Conservation (phyloP, 64 coral and sea anemone genomes). For the Pocillopora damicornis region DNA sequence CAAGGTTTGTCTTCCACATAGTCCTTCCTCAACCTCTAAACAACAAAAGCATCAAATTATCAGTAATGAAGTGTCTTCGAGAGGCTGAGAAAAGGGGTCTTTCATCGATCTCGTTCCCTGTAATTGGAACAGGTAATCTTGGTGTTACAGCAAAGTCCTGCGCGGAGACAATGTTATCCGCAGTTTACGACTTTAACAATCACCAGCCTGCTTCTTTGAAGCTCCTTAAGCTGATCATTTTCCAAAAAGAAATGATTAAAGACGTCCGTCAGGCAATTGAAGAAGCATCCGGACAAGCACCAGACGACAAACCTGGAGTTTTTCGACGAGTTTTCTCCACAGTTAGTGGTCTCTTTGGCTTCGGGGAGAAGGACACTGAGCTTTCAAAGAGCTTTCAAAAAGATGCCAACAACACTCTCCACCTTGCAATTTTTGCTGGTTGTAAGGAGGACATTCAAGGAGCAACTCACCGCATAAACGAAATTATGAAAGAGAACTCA, state of each 20-base stretch:
- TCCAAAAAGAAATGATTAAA: slow-evolving; percentile 53
- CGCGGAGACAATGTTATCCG: slow-evolving; percentile 35
- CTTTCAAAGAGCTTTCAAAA: no score
- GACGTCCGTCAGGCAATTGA: slow-evolving; percentile 27
- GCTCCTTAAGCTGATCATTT: slow-evolving; percentile 54
- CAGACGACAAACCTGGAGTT: not conserved
- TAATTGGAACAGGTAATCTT: slow-evolving; percentile 57
- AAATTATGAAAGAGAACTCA: slow-evolving; percentile 45
- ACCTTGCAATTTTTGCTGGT: slow-evolving; percentile 39
- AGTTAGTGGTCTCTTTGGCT: not conserved
- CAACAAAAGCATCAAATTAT: not conserved
- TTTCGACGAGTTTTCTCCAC: not conserved
- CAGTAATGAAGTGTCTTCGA: slow-evolving; percentile 25
- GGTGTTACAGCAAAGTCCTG: slow-evolving; percentile 32
- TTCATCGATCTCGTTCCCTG: slow-evolving; percentile 55
- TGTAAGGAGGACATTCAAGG: slow-evolving; percentile 16
- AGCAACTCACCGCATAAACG: slow-evolving; percentile 39
- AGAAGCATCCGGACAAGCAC: slow-evolving; percentile 9
- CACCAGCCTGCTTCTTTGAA: slow-evolving; percentile 24
- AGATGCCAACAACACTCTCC: not conserved
- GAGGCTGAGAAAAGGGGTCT: slow-evolving; percentile 24
- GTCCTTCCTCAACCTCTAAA: not conserved
- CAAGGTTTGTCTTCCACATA: slow-evolving; percentile 20
- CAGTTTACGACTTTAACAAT: slow-evolving; percentile 15
- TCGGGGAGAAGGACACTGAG: not conserved